Conservation (phyloP, 2,888 invertebrate species). For the Litoditis marina region DNA sequence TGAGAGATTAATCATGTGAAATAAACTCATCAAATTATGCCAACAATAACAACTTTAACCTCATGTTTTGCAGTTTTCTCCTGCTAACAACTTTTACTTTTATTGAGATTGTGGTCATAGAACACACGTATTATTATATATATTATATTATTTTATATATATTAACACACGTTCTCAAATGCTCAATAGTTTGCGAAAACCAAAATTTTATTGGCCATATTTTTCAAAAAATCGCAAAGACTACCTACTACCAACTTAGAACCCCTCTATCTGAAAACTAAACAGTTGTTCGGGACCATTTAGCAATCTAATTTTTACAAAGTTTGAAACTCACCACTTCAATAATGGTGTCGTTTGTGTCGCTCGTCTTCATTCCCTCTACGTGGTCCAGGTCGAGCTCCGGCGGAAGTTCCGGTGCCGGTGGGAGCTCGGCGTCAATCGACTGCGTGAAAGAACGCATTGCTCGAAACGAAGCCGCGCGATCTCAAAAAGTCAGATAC, state of each 20-base stretch:
- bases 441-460: constrained; percentile 61
- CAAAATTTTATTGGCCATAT: neutral
- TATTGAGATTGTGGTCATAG: no score
- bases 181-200: no score
- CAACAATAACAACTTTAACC: no score
- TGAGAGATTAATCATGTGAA: neutral
- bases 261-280: no score
- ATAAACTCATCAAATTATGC: neutral
- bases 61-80: no score
- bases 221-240: neutral
- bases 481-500: constrained; percentile 19
- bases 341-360: constrained; percentile 57
- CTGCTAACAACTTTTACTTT: no score
- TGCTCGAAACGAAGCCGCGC: constrained; percentile 42
- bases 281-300: no score
- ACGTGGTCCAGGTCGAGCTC: constrained; percentile 47
- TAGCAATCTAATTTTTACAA: neutral
- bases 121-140: no score
- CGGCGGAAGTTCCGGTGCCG: constrained; percentile 49
- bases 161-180: no score
- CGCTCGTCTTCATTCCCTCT: constrained; percentile 38
- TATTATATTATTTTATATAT: no score
- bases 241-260: no score
- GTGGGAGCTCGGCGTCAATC: constrained; percentile 48
- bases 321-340: constrained; percentile 38